phyloP scores from a whole-genome alignment of 53 echinoderm and acorn worm species.

The Holothuria leucospilota region DNA sequence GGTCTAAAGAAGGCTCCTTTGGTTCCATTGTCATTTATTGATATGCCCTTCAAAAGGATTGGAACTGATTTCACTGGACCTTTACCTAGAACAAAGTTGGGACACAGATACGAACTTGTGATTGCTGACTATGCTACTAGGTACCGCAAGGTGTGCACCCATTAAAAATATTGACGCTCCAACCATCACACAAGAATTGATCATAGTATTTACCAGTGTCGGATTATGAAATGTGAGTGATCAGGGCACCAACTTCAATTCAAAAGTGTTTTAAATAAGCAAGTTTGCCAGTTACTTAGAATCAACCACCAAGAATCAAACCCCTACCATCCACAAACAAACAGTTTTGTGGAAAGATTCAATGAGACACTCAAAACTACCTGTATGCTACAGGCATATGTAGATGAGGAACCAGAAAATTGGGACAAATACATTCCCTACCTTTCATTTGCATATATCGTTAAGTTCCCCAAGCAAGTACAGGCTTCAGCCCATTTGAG shows the following conservation, averaged over 20 bases:
- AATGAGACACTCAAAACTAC: slow-evolving; percentile 19
- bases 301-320: slow-evolving; percentile 1
- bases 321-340: no score
- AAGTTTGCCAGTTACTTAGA: neutral
- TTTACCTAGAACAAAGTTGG: neutral
- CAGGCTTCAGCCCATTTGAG: no score
- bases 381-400: no score
- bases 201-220: slow-evolving; percentile 7
- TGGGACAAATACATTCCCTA: no score
- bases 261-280: neutral
- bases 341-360: slow-evolving; percentile 22
- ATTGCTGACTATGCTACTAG: no score
- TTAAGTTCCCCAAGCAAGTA: no score
- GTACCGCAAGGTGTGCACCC: no score
- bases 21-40: slow-evolving; percentile 6
- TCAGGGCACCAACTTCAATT: slow-evolving; percentile 34
- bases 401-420: no score
- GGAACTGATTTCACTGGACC: slow-evolving; percentile 20
- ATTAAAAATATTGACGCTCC: no score
- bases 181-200: no score
- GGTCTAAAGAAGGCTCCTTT: neutral
- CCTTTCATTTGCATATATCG: no score
- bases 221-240: slow-evolving; percentile 24
- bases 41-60: slow-evolving; percentile 32
- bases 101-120: no score